Evolutionary conservation across 1,140 invertebrate genomes (phyloP).

Genomic region (Coptotermes formosanus): DNA sequence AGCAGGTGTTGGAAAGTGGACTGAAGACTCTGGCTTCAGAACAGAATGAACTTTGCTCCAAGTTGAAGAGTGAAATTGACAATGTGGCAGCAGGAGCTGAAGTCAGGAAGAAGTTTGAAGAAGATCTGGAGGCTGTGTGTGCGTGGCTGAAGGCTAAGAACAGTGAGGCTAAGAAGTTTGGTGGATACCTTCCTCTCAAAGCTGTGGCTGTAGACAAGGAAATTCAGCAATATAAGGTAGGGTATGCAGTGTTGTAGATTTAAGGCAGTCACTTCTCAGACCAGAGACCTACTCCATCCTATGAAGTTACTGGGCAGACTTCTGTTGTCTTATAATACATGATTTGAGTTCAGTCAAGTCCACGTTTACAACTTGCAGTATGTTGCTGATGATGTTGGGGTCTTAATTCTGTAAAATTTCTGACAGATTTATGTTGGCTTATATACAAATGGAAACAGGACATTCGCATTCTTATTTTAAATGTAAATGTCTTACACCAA

Average conservation of each 20-base stretch:
- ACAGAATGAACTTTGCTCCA: conserved; percentile 67
- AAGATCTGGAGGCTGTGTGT: conserved; percentile 71
- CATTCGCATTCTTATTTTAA: too few species aligned
- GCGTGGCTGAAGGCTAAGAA: conserved; percentile 76
- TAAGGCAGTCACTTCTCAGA: conserved; percentile 16
- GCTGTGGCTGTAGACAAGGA: conserved; percentile 67
- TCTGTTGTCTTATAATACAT: too few species aligned
- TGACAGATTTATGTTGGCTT: too few species aligned
- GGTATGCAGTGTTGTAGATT: too few species aligned
- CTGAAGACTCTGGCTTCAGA: conserved; percentile 63
- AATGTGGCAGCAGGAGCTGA: conserved; percentile 64
- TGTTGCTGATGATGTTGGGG: too few species aligned
- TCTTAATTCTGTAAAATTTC: too few species aligned
- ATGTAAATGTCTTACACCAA: too few species aligned
- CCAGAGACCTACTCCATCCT: too few species aligned
- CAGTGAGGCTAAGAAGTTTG: conserved; percentile 71
- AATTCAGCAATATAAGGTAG: conserved; percentile 64
- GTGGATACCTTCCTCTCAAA: conserved; percentile 70
- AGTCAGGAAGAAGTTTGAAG: conserved; percentile 72
- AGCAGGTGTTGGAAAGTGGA: conserved; percentile 66
- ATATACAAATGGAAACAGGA: too few species aligned
- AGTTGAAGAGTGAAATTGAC: conserved; percentile 71
- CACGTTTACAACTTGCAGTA: too few species aligned
- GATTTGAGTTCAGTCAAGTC: too few species aligned
- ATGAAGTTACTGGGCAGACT: too few species aligned